phyloP scores from a whole-genome alignment of 1,140 invertebrate species.

The Ips typographus region DNA sequence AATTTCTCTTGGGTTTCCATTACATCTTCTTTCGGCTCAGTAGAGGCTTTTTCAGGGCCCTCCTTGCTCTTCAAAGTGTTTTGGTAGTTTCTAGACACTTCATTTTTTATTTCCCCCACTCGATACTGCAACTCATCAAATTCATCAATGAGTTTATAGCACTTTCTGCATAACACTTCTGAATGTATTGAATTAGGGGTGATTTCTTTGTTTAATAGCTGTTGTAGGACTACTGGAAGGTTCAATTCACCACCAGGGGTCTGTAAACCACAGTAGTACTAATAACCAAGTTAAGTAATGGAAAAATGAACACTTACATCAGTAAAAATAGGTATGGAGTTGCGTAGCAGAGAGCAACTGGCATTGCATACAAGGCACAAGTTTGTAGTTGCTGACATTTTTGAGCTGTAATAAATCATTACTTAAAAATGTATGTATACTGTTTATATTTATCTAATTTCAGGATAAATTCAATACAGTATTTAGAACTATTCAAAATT shows the following conservation, averaged over 20 bases:
- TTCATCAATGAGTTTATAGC: slow-evolving; percentile 63
- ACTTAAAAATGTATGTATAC: no score
- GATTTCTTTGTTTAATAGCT: slow-evolving; percentile 56
- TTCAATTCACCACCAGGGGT: slow-evolving; percentile 26
- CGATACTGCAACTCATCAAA: slow-evolving; percentile 60
- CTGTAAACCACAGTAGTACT: not conserved
- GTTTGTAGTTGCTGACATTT: slow-evolving; percentile 24
- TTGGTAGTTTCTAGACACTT: slow-evolving; percentile 46
- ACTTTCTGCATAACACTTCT: slow-evolving; percentile 64
- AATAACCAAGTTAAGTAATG: not conserved
- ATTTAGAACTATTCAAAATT: no score
- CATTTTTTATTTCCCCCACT: slow-evolving; percentile 41
- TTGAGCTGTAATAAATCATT: not conserved
- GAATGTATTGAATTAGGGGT: slow-evolving; percentile 56
- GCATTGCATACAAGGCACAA: slow-evolving; percentile 60
- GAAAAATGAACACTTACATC: slow-evolving; percentile 40
- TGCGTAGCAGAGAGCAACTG: slow-evolving; percentile 57
- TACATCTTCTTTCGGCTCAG: slow-evolving; percentile 7
- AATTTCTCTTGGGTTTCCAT: not conserved
- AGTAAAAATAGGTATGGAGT: slow-evolving; percentile 57
- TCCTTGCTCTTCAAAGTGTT: slow-evolving; percentile 39
- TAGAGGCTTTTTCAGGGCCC: slow-evolving; percentile 32
- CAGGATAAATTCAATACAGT: no score
- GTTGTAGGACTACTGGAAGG: slow-evolving; percentile 54
- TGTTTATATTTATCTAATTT: no score